These are phyloP conservation scores for Plebejus argus DNA, from an alignment of 2,888 invertebrate species.

Conservation along the genomic window DNA sequence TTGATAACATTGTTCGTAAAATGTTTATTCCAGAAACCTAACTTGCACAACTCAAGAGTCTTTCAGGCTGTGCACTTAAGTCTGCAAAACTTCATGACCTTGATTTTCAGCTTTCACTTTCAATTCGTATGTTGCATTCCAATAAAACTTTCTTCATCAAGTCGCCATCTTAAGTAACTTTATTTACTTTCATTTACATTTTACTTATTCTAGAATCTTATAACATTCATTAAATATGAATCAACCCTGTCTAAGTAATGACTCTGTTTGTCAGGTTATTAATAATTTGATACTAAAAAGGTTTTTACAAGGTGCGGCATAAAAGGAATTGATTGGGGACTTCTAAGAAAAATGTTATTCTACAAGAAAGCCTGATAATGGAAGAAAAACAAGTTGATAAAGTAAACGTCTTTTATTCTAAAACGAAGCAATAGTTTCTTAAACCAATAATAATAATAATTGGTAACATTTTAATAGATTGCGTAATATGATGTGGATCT, in stretches of 20 bases:
- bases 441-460: neutral
- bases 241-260: constrained; percentile 7
- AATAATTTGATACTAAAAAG: constrained; percentile 18
- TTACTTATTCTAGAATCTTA: neutral
- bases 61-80: neutral
- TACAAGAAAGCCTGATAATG: neutral
- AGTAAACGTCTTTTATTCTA: neutral
- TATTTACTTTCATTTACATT: neutral
- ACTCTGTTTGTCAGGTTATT: constrained; percentile 10
- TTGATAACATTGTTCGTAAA: neutral
- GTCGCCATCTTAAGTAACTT: neutral
- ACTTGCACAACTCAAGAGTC: neutral
- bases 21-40: neutral
- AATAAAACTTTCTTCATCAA: constrained; percentile 14
- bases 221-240: neutral
- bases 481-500: neutral
- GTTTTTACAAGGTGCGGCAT: neutral
- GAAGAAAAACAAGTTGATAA: neutral
- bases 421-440: neutral
- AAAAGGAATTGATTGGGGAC: constrained; percentile 12
- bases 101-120: constrained; percentile 12
- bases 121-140: constrained; percentile 2
- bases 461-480: neutral
- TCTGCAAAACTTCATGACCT: neutral
- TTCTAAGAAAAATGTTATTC: neutral